A percentile compares a stretch with the other conserved stretches of the same genome.
phyloP scores from a whole-genome alignment of 2,113 vertebrate species.

The Bucco capensis region DNA sequence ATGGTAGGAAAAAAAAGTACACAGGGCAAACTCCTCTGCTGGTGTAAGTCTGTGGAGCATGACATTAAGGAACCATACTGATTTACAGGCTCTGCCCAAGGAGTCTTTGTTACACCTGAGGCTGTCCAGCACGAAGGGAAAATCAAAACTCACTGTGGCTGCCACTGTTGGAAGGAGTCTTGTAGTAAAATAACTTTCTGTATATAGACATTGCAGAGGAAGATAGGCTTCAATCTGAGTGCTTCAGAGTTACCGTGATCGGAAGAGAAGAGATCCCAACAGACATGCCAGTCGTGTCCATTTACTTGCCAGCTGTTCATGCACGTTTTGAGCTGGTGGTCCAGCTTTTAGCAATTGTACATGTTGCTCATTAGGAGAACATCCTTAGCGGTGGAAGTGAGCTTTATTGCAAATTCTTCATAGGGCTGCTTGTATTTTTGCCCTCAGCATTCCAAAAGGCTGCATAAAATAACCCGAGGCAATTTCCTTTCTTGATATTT shows the following conservation, averaged over 20 bases:
- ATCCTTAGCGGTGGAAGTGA: neutral
- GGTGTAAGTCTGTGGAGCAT: rapidly evolving
- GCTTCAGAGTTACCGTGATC: rapidly evolving
- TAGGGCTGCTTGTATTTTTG: neutral
- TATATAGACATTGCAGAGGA: rapidly evolving
- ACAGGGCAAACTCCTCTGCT: neutral
- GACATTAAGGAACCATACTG: neutral
- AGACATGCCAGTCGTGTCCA: neutral
- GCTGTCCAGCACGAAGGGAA: neutral
- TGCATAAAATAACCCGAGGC: neutral
- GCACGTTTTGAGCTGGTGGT: neutral
- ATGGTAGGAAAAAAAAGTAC: neutral
- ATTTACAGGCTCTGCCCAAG: neutral
- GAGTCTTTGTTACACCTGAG: neutral
- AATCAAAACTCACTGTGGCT: neutral
- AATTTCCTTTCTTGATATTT: neutral
- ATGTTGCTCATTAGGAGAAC: neutral
- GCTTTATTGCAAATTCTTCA: neutral
- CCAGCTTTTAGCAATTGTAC: neutral
- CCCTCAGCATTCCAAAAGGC: neutral
- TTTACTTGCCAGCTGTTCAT: neutral
- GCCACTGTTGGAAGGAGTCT: neutral
- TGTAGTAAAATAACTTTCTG: neutral
- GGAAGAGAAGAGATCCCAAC: neutral
- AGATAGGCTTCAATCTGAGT: neutral